Evolutionary conservation across 2,113 vertebrate species (phyloP).

Genomic region (Marmota monax): DNA sequence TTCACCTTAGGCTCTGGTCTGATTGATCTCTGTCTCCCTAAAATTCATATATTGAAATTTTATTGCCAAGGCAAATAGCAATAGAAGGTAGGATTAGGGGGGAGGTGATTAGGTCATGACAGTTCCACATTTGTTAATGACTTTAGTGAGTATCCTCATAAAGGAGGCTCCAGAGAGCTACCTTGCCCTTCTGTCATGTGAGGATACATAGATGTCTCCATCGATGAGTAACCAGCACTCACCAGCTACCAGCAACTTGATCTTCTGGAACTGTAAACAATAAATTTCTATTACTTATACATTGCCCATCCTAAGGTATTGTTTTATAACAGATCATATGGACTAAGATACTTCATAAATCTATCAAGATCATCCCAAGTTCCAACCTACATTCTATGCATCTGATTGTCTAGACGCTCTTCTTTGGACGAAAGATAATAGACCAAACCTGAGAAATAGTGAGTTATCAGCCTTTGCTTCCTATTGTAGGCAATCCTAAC

Average conservation of each 20-base stretch:
- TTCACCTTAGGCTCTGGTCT: constrained; percentile 6
- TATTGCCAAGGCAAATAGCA: not conserved
- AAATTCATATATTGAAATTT: not conserved
- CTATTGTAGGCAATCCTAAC: not conserved
- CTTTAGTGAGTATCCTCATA: not conserved
- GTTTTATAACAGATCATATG: not conserved
- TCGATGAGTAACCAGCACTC: not conserved
- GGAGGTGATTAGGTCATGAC: not conserved
- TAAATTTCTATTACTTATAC: not conserved
- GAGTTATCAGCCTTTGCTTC: not conserved
- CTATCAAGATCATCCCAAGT: not conserved
- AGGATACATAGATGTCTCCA: not conserved
- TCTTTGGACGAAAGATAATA: not conserved
- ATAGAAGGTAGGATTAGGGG: not conserved
- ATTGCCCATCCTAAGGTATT: not conserved
- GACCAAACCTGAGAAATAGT: not conserved
- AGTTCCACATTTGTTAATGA: not conserved
- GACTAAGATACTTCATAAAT: not conserved
- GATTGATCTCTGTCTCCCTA: not conserved
- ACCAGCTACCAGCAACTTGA: not conserved
- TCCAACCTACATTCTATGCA: not conserved
- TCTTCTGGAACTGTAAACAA: not conserved
- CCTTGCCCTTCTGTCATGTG: not conserved
- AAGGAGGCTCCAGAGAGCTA: not conserved
- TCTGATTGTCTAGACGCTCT: not conserved